Percentiles rank a stretch among this genome's conserved stretches.
These are phyloP conservation scores for Leucopsar rothschildi DNA, from an alignment of 2,113 vertebrate genomes.

Conservation along the genomic window DNA sequence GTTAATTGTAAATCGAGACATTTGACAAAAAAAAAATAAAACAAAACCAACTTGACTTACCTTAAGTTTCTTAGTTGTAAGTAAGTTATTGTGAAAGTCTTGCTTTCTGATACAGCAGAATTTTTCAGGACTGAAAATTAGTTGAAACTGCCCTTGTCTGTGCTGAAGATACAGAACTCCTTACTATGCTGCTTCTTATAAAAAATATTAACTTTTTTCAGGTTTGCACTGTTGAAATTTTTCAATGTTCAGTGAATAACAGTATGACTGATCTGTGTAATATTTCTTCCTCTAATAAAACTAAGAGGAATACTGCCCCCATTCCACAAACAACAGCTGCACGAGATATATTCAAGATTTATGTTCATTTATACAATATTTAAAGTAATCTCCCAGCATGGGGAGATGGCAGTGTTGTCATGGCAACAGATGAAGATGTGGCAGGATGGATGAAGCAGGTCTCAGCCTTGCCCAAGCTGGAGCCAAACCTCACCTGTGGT, in stretches of 20 bases:
- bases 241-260: constrained; percentile 28
- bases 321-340: constrained; percentile 20
- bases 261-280: neutral
- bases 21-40: neutral
- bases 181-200: neutral
- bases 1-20: neutral
- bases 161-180: neutral
- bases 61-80: neutral
- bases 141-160: neutral
- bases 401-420: constrained; percentile 51
- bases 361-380: constrained; percentile 62
- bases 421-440: constrained; percentile 44
- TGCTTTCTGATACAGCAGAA: neutral
- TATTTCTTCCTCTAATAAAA: neutral
- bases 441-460: neutral
- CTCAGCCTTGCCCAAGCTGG: neutral
- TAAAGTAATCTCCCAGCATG: constrained; percentile 16
- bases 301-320: neutral
- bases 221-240: constrained; percentile 41
- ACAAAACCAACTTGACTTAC: neutral
- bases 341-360: constrained; percentile 44
- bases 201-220: neutral
- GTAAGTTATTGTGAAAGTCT: neutral
- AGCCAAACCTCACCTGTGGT: neutral
- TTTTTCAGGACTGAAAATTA: neutral